Evolutionary conservation across 2,113 vertebrate species (phyloP).

Genomic region (Brachyistius frenatus): DNA sequence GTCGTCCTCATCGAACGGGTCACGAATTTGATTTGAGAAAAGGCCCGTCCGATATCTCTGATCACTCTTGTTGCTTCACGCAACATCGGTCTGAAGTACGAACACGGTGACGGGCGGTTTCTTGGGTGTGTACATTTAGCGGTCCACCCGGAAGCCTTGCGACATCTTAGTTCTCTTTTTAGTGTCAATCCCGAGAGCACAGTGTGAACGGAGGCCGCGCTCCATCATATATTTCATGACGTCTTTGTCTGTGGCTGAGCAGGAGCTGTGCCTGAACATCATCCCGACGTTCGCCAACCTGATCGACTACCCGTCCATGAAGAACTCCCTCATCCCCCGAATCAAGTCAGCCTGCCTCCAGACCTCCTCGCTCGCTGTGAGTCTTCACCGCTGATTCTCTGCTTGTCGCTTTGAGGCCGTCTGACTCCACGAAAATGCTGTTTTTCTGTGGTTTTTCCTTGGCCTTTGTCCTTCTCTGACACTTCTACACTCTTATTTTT

Average conservation of each 20-base stretch:
- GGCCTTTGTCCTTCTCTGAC: too few species aligned
- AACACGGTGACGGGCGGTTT: neutral
- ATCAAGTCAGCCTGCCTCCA: constrained; percentile 97
- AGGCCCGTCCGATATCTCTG: neutral
- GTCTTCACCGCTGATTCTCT: constrained; percentile 51
- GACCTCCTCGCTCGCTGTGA: constrained; percentile 98
- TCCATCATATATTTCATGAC: constrained; percentile 7
- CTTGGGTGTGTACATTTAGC: constrained; percentile 18
- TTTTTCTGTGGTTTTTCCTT: too few species aligned
- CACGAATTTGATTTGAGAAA: neutral
- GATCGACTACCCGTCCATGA: constrained; percentile 99
- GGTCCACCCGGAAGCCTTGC: neutral
- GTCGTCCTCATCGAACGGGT: too few species aligned
- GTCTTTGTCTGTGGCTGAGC: constrained; percentile 42
- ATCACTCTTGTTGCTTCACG: neutral
- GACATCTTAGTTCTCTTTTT: neutral
- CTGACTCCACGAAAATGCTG: neutral
- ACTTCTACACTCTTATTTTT: neutral
- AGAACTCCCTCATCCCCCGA: constrained; percentile 97
- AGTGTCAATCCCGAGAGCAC: neutral
- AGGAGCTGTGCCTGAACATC: constrained; percentile 99
- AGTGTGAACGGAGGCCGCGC: neutral
- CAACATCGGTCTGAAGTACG: neutral
- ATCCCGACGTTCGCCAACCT: constrained; percentile 98
- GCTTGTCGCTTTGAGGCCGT: neutral